Evolutionary conservation across 2,797 vertebrate species (phyloP).

Genomic region (Gymnothorax reevesii): DNA sequence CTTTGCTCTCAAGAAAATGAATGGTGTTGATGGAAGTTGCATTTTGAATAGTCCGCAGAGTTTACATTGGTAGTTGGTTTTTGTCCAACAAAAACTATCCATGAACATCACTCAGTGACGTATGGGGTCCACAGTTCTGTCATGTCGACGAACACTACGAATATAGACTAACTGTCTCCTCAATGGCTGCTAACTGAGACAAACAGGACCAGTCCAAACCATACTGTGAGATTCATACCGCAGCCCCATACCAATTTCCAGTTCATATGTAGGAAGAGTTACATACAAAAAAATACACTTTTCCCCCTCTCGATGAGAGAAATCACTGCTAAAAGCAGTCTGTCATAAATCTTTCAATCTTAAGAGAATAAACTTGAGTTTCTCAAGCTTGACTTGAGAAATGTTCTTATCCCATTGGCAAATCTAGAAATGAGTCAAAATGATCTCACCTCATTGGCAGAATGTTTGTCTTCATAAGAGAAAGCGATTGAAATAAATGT

Average conservation of each 20-base stretch:
- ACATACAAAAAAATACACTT: neutral
- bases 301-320: neutral
- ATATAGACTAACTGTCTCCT: neutral
- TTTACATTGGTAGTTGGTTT: conserved; percentile 11
- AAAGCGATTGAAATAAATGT: too few relatives aligned
- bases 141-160: neutral
- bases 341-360: too few relatives aligned
- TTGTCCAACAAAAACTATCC: neutral
- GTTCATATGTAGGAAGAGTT: too few relatives aligned
- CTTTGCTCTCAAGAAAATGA: conserved; percentile 50
- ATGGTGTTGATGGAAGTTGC: conserved; percentile 53
- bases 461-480: too few relatives aligned
- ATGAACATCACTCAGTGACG: neutral
- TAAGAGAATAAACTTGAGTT: too few relatives aligned
- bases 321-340: neutral
- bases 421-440: too few relatives aligned
- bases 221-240: too few relatives aligned
- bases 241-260: neutral
- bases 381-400: too few relatives aligned
- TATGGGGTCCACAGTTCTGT: neutral
- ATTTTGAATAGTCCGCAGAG: conserved; percentile 35
- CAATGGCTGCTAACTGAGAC: neutral
- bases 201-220: neutral
- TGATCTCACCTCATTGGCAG: too few relatives aligned
- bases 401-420: too few relatives aligned